Base-by-base conservation (phyloP, 1,140 invertebrate species). In the Apolygus lucorum region DNA sequence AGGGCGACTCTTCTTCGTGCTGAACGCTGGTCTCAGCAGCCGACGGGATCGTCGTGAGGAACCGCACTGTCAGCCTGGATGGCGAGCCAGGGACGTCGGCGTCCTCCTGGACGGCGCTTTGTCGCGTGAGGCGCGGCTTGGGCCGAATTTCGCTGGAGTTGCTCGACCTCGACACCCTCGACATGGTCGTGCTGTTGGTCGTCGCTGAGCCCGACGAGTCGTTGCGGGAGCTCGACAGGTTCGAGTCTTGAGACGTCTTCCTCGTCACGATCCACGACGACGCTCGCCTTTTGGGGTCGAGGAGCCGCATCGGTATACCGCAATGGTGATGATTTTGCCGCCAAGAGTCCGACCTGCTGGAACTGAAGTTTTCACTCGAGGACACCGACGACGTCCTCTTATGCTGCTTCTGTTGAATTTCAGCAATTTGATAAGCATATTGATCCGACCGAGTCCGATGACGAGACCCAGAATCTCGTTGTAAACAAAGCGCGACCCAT, bases 241-340 rank as follows among this genome's bases (percentile, higher is more conserved):
- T 94, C 0, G 91, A 94, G 76, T 95, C 92, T 77, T 94, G 92
- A 0, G 90, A 93, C 0, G 92, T 90, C 79, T 95, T 95, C 22
- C 92, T 81, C 0, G 91, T 91, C 2, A 94, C 89, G 24, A 92
- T 81, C 92, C 92, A 94, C 0, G 91, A 92, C 0, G 91, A 90
- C 1, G 90, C 85, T 68, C 90, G 81, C 26, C 90, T 81, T 74
- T 90, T 88, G 0, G 90, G 88, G 74, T 91, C 89, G 14, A 91
- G 77, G 27, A 89, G 74, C 70, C 88, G 82, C 52, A 91, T 78
- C 0, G 90, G 90, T 68, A 91, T 87, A 0, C 87, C 86, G 75
- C 87, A 88, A 71, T 90, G 87, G 4, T 85, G 82, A 28, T 85
- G 83, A 72, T 85, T 86, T 72, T 88, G 84, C 17, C 89, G 81